Evolutionary conservation across 2,888 invertebrate genomes (phyloP), one percentile per base, ranked within the genome.

Genomic region (Taenaris catops): DNA sequence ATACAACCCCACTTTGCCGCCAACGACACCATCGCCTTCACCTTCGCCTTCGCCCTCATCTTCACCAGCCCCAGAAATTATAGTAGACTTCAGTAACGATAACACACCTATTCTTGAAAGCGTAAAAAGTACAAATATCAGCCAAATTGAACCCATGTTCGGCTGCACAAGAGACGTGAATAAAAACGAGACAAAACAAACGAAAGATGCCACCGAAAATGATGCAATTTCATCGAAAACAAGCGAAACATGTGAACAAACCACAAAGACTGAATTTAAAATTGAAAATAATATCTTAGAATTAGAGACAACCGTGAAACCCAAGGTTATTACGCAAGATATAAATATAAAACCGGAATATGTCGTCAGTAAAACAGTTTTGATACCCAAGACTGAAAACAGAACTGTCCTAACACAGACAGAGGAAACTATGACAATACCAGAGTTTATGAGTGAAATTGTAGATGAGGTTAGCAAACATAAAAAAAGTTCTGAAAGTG

Each of bases 1-100:
- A 1, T 84, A 80, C 49, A 73, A 71, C 26, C 65, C 67, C 4
- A 51, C 62, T 11, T 14, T 42, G 26, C 35, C 36, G 1, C 46
- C 49, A 23, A 44, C 40, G 21, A 44, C 33, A 35, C 51, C 41
- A 4, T 47, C 37, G 8, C 48, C 27, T 26, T 46, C 39, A 33
- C 55, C 45, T 0, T 38, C 46, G 1, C 49, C 41, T 0, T 44
- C 44, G 0, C 44, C 44, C 1, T 31, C 39, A 1, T 26, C 39
- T 3, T 34, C 34, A 9, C 34, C 34, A 2, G 26, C 34, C 5
- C 39, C 34, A 5, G 39, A 40, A 8, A 14, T 36, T 5, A 25
- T 14, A 8, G 18, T 18, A 32, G 32, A 32, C 8, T 10, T 4
- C 6, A 23, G 8, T 14, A 16, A 3, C 5, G 32, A 32, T 8